Conservation (phyloP, 2,113 vertebrate genomes). For the Sturnira hondurensis region DNA sequence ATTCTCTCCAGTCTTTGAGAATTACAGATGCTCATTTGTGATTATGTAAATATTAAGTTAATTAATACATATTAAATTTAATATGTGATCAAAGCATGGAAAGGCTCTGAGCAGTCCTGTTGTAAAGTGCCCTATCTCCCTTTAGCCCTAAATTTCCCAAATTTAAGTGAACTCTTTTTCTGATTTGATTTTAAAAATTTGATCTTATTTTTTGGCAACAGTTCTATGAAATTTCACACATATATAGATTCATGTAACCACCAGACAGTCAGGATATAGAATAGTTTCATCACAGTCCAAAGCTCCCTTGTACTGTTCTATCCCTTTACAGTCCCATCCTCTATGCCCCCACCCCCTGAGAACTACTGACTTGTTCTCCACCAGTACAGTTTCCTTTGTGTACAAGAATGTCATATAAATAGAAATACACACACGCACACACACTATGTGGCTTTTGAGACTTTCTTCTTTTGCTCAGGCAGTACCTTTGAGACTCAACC, state of each 20-base stretch:
- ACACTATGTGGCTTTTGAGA: background rate
- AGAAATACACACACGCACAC: background rate
- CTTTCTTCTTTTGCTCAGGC: background rate
- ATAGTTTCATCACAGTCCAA: background rate
- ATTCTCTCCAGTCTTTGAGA: background rate
- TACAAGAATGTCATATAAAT: background rate
- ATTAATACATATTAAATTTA: background rate
- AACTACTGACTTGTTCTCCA: background rate
- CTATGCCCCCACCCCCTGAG: background rate
- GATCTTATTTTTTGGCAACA: background rate
- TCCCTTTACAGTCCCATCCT: background rate
- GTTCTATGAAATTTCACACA: background rate
- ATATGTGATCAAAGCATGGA: background rate
- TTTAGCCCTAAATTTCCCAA: background rate
- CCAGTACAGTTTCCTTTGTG: background rate
- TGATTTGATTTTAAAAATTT: background rate
- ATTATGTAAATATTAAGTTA: background rate
- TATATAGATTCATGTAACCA: background rate
- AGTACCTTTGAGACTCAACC: background rate
- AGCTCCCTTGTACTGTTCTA: background rate
- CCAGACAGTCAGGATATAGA: background rate
- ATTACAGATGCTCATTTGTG: background rate
- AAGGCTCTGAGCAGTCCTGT: background rate
- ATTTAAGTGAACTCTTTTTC: background rate
- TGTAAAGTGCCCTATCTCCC: background rate